Evolutionary conservation across 2,113 vertebrate species (phyloP).

Genomic region (Hemiscyllium ocellatum): DNA sequence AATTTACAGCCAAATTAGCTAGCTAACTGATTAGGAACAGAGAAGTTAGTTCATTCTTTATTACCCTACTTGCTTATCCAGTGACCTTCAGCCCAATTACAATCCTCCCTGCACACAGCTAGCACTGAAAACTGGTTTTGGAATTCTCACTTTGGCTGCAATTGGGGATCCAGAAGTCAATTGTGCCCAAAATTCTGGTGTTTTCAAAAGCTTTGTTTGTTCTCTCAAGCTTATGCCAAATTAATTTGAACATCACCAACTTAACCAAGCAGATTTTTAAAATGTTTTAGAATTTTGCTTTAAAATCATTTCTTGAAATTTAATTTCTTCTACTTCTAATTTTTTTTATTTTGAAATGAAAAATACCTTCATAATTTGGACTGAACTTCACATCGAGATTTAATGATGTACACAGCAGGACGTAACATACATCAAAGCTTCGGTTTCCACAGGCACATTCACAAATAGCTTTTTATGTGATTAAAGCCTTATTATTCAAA

Average conservation of each 20-base stretch:
- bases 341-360: neutral
- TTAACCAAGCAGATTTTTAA: neutral
- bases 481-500: neutral
- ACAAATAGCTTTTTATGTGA: too few relatives aligned
- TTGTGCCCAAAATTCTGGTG: neutral
- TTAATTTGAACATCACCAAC: neutral
- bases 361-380: neutral
- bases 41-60: neutral
- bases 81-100: neutral
- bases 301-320: neutral
- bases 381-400: neutral
- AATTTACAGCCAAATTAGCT: neutral
- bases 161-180: neutral
- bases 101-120: neutral
- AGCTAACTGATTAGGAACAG: neutral
- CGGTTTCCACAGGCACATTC: neutral
- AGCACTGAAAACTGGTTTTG: neutral
- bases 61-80: neutral
- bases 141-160: neutral
- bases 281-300: neutral
- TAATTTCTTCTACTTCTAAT: neutral
- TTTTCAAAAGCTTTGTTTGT: neutral
- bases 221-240: neutral
- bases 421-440: neutral
- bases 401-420: neutral